Conservation (phyloP, 2,797 vertebrate genomes). For the Sebastes trivittatus region DNA sequence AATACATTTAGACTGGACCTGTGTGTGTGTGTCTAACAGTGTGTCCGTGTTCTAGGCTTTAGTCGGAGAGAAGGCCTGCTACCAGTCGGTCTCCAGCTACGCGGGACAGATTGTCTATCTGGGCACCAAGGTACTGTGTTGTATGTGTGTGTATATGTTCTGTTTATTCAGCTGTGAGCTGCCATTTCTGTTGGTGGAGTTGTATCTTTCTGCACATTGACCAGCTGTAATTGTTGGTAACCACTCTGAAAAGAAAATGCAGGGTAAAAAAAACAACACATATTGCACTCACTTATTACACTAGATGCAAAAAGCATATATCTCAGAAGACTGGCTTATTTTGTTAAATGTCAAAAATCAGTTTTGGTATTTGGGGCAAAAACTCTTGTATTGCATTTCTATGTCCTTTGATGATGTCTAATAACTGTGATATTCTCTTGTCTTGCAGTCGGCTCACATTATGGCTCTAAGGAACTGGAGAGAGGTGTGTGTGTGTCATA, state of each 20-base stretch:
- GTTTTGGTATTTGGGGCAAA: not conserved
- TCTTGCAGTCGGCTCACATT: slow-evolving; percentile 91
- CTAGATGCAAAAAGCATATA: not conserved
- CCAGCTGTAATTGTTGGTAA: not conserved
- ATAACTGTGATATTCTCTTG: slow-evolving; percentile 2
- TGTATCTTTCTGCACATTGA: not conserved
- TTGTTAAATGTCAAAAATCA: not conserved
- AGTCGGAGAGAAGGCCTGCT: slow-evolving; percentile 97
- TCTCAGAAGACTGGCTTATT: not conserved
- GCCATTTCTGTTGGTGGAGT: not conserved
- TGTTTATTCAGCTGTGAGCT: not conserved
- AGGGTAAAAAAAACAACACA: not conserved
- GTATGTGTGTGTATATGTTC: not conserved
- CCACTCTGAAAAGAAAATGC: not conserved
- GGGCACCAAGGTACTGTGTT: slow-evolving; percentile 91
- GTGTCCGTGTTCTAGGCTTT: slow-evolving; percentile 84
- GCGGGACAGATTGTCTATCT: slow-evolving; percentile 93
- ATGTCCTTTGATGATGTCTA: not conserved
- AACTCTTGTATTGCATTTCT: not conserved
- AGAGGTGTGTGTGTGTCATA: slow-evolving; percentile 83
- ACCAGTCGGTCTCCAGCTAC: slow-evolving; percentile 94
- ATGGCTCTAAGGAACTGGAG: slow-evolving; percentile 94
- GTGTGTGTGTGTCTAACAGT: slow-evolving; percentile 5
- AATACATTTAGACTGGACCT: not conserved
- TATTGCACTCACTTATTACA: not conserved